Evolutionary conservation across 2,113 vertebrate species (phyloP), one percentile per base, ranked within the genome.

Genomic region (Rallus limicola): DNA sequence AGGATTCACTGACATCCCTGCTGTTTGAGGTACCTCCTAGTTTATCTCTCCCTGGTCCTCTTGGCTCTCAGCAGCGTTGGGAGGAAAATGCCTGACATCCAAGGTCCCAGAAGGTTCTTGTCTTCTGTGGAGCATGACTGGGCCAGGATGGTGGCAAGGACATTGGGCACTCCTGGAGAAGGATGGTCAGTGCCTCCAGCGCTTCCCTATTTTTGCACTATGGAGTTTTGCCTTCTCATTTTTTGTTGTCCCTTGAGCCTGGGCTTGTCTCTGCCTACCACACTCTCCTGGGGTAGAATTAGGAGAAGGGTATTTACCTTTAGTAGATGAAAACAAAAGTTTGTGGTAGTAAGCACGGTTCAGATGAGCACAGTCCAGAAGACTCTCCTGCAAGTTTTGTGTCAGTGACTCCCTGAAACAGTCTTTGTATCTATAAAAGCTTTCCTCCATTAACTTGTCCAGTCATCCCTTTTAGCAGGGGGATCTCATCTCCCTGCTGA

Each of bases 11-110:
- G 29, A 31, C n/a, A 24, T 11, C 16, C 15, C 38, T 70, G 28
- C n/a, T 62, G 40, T 63, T 40, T 75, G 0, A 0, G 2, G n/a
- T 25, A 48, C n/a, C 34, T 91, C 75, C 28, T 82, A 10, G 4
- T 64, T 60, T 36, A 46, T 68, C 46, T 63, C 21, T 31, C n/a
- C 25, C 20, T 68, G 76, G n/a, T 48, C 38, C 16, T 16, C 4
- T 25, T 70, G 44, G 21, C 19, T 67, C 0, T 55, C 8, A 4
- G 28, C 64, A 81, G 24, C 1, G 1, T 16, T 31, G 42, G 70
- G 38, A 59, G 62, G 42, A 75, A 19, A 19, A 19, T 58, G 12
- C 8, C 36, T 23, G 23, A 44, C 2, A 1, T 46, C 16, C 31
- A 50, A 87, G 9, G 15, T 86, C 40, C 18, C 53, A 24, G 71